Evolutionary conservation across 2,113 vertebrate genomes (phyloP).

Genomic region (Myocastor coypus): DNA sequence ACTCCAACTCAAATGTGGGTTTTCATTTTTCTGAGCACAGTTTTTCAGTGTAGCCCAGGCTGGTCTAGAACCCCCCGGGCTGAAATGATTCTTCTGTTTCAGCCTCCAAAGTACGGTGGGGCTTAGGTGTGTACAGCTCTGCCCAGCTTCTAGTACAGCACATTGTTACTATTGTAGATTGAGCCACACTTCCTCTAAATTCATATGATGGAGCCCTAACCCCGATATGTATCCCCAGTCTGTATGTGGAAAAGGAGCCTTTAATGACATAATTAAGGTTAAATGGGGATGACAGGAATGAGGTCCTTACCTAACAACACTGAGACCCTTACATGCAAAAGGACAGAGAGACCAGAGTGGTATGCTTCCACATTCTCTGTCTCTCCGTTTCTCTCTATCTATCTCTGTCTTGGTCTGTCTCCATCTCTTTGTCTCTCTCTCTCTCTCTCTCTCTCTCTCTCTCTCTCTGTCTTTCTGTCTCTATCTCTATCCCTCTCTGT

Average conservation of each 20-base stretch:
- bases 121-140: background rate
- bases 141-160: background rate
- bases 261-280: background rate
- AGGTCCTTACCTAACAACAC: background rate
- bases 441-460: background rate
- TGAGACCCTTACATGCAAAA: background rate
- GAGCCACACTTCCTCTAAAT: background rate
- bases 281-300: background rate
- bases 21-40: background rate
- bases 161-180: background rate
- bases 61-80: background rate
- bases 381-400: background rate
- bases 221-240: background rate
- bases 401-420: background rate
- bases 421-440: background rate
- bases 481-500: background rate
- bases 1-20: background rate
- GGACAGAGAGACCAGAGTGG: background rate
- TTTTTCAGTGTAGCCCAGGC: background rate
- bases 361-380: background rate
- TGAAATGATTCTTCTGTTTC: background rate
- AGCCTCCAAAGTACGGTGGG: background rate
- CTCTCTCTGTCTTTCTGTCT: background rate
- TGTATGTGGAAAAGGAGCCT: background rate
- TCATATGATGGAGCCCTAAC: background rate